Evolutionary conservation across 2,888 invertebrate genomes (phyloP).

Genomic region (Exocentrus adspersus): DNA sequence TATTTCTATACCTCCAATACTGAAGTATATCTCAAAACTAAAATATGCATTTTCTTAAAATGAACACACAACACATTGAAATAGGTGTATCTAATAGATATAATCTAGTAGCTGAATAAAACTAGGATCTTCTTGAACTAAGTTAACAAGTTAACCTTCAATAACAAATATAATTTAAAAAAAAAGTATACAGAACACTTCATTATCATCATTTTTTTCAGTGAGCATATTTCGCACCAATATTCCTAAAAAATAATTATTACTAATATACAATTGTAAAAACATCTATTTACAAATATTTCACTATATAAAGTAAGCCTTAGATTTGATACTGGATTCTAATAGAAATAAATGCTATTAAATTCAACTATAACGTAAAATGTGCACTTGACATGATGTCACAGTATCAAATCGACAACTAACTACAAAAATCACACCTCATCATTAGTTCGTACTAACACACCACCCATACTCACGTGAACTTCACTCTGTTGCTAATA

Average conservation of each 20-base stretch:
- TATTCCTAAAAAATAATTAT: conserved; percentile 49
- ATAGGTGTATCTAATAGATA: no score
- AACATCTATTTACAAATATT: conserved; percentile 50
- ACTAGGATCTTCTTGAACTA: neutral
- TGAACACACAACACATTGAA: no score
- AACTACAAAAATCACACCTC: conserved; percentile 37
- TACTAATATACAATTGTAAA: conserved; percentile 47
- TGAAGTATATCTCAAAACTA: neutral
- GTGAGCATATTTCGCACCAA: conserved; percentile 51
- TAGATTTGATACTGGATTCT: conserved; percentile 38
- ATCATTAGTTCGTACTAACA: conserved; percentile 36
- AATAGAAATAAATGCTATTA: conserved; percentile 36
- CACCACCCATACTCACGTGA: conserved; percentile 26
- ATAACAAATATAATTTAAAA: conserved; percentile 9
- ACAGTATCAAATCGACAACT: conserved; percentile 37
- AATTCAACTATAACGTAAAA: conserved; percentile 31
- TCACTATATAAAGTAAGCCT: conserved; percentile 40
- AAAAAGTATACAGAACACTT: conserved; percentile 31
- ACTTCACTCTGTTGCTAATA: conserved; percentile 15
- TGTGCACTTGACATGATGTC: conserved; percentile 33
- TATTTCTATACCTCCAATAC: no score
- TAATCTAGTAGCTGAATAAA: conserved; percentile 4
- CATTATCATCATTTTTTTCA: conserved; percentile 32
- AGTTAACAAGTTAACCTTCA: conserved; percentile 1
- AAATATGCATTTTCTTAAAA: neutral